Percentiles rank a stretch among this genome's conserved stretches.
Evolutionary conservation across 92 coral and sea anemone genomes (phyloP).

Genomic region (Phenganax marumi): DNA sequence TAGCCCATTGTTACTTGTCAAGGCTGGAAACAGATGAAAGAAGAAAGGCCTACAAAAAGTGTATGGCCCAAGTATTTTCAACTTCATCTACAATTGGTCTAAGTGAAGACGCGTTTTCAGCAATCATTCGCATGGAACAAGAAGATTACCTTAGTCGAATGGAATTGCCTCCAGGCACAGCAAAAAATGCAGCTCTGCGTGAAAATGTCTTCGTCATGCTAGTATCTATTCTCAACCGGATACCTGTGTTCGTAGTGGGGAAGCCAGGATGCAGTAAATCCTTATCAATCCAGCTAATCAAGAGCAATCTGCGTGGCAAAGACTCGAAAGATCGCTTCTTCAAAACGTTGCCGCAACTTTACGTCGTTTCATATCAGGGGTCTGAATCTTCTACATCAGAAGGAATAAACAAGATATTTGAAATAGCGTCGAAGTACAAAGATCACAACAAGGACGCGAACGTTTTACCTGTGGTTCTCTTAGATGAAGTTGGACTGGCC

Average conservation of each 20-base stretch:
- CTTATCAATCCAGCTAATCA: constrained; percentile 35
- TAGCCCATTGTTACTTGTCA: constrained; percentile 75
- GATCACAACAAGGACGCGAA: constrained; percentile 46
- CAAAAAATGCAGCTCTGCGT: constrained; percentile 92
- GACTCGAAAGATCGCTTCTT: constrained; percentile 44
- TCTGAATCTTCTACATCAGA: constrained; percentile 55
- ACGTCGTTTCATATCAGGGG: constrained; percentile 51
- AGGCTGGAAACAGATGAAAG: constrained; percentile 58
- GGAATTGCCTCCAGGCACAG: constrained; percentile 97
- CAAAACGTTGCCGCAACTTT: constrained; percentile 44
- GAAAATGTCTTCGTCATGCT: constrained; percentile 66
- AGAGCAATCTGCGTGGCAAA: constrained; percentile 33
- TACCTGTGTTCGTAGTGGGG: constrained; percentile 50
- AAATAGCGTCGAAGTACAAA: constrained; percentile 48
- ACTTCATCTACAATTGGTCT: background rate
- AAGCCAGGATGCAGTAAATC: constrained; percentile 55
- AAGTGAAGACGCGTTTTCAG: constrained; percentile 40
- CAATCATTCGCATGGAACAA: constrained; percentile 54
- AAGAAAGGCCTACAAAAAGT: constrained; percentile 44
- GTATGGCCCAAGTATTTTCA: constrained; percentile 22
- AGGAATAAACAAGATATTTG: constrained; percentile 53
- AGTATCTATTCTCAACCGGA: constrained; percentile 9
- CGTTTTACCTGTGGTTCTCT: constrained; percentile 48
- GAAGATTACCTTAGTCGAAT: constrained; percentile 70
- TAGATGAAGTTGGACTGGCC: constrained; percentile 54